Base-by-base conservation (phyloP, 2,888 invertebrate genomes). In the Cactoblastis cactorum region DNA sequence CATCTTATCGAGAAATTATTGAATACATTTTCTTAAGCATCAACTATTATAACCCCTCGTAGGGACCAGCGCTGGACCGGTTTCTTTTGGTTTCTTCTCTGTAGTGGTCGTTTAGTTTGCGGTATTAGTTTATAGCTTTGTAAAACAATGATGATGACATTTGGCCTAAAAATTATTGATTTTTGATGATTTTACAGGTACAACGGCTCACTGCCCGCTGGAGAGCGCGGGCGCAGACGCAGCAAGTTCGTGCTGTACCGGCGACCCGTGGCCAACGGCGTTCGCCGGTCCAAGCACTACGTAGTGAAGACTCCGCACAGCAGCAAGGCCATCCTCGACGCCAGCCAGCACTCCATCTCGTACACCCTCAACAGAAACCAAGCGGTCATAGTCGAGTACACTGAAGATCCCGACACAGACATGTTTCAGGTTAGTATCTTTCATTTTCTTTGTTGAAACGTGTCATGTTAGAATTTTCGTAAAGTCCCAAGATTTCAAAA, bases 341-440 rank as follows among this genome's bases (percentile, higher is more conserved):
- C 95, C 61, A 95, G 94, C 77, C 97, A 97, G 83, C 98, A 98
- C 90, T 97, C 97, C 65, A 98, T 98, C 83, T 98, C 98, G 34
- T 99, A 98, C 87, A 99, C 98, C 57, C 92, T 99, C 72, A 97
- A 96, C 67, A 92, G 98, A 80, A 97, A 96, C 79, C 98, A 98
- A 90, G 98, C 98, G 50, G 97, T 99, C 71, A 97, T 99, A 75
- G 99, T 99, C 51, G 99, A 99, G 89, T 99, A 99, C 88, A 96
- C 95, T 68, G 95, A 94, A 75, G 99, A 99, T 87, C 93, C 95
- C 53, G 95, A 97, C 77, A 98, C 98, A 51, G 99, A 99, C 87
- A 99, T 99, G 99, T 99, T 99, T 90, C 99, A 99, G 94, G 98
- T 98, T 76, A 84, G 91, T 67, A 24, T 12, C 3, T 18, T 17